A percentile compares a stretch with the other conserved stretches of the same genome.
phyloP scores from a whole-genome alignment of 2,888 invertebrate genomes.

The Diploptera punctata region DNA sequence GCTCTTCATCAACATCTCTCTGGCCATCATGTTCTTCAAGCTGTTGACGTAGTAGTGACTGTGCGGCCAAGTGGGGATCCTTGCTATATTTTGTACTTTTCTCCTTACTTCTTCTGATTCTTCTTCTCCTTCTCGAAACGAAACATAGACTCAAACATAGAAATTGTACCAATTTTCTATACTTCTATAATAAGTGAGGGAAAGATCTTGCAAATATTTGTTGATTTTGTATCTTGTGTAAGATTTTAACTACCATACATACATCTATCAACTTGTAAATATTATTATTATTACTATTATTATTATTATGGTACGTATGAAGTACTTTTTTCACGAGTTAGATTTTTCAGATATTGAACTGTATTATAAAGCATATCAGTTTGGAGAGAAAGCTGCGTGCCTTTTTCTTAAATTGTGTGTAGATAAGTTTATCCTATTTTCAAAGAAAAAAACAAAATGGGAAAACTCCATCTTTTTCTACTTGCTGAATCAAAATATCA shows the following conservation, averaged over 20 bases:
- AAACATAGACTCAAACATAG: background rate
- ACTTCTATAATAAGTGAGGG: background rate
- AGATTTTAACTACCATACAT: too few species aligned
- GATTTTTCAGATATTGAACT: conserved; percentile 12
- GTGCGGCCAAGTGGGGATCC: background rate
- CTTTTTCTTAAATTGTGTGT: conserved; percentile 31
- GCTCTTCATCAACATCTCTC: conserved; percentile 90
- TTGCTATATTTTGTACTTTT: background rate
- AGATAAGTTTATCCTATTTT: conserved; percentile 38
- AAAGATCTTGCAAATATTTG: too few species aligned
- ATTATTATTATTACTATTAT: background rate
- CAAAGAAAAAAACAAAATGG: conserved; percentile 29
- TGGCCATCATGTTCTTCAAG: conserved; percentile 96
- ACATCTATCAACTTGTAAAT: background rate
- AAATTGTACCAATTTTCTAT: background rate
- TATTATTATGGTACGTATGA: background rate
- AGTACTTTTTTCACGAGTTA: conserved; percentile 10
- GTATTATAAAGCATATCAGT: conserved; percentile 32
- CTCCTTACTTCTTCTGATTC: background rate
- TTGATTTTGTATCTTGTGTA: too few species aligned
- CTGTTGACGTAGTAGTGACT: conserved; percentile 80
- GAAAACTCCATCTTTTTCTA: conserved; percentile 36
- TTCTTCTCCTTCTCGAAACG: conserved; percentile 21
- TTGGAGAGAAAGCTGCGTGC: conserved; percentile 27
- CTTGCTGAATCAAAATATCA: conserved; percentile 24